phyloP scores from a whole-genome alignment of 2,797 vertebrate genomes.

The Gambelia wislizenii region DNA sequence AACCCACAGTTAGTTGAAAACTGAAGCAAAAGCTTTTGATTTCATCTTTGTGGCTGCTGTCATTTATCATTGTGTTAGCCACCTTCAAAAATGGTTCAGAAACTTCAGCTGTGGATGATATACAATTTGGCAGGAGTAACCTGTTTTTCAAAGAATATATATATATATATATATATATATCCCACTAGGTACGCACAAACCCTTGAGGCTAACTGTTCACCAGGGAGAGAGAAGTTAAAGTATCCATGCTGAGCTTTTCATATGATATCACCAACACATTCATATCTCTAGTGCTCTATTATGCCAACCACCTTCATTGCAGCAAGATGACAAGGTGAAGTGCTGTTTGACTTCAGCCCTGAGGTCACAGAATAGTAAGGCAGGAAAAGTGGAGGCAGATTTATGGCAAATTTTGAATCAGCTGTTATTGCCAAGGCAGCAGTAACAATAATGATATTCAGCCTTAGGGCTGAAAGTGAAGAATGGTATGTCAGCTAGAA shows the following conservation, averaged over 20 bases:
- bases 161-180: too few species aligned
- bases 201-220: neutral
- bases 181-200: neutral
- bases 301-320: neutral
- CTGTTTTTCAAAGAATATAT: neutral
- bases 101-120: neutral
- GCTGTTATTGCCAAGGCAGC: neutral
- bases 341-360: conserved; percentile 3
- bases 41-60: too few species aligned
- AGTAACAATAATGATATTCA: neutral
- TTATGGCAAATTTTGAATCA: neutral
- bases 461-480: neutral
- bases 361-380: neutral
- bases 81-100: too few species aligned
- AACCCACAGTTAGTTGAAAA: too few species aligned
- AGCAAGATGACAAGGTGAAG: neutral
- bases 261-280: neutral
- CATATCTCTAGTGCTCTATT: neutral
- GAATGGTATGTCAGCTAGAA: neutral
- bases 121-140: neutral
- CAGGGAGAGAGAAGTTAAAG: neutral
- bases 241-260: neutral
- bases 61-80: too few species aligned
- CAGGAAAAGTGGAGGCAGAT: neutral
- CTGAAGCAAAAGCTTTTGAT: neutral